Evolutionary conservation across 1,140 invertebrate genomes (phyloP).

Genomic region (Dolichoris vasculosae): DNA sequence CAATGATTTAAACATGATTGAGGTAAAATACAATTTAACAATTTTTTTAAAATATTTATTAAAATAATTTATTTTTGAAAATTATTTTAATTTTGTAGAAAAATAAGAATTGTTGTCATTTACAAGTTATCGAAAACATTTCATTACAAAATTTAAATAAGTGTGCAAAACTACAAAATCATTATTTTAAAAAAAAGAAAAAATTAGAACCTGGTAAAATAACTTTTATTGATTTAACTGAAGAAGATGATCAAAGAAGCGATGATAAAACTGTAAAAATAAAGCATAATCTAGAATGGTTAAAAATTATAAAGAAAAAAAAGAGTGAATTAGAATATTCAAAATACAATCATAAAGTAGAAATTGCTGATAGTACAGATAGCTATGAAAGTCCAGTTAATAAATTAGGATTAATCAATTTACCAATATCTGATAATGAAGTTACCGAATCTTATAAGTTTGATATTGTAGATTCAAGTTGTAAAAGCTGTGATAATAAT

Average conservation of each 20-base stretch:
- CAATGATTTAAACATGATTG: not conserved
- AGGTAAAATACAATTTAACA: conserved; percentile 22
- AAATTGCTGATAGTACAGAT: conserved; percentile 60
- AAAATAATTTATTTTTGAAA: not conserved
- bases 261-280: conserved; percentile 53
- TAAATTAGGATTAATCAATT: conserved; percentile 32
- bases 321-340: conserved; percentile 43
- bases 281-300: conserved; percentile 56
- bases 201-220: conserved; percentile 57
- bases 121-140: conserved; percentile 27
- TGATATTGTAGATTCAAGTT: conserved; percentile 39
- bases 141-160: conserved; percentile 38
- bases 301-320: conserved; percentile 54
- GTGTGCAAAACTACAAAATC: conserved; percentile 5
- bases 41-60: conserved; percentile 19
- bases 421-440: conserved; percentile 30
- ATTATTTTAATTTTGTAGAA: conserved; percentile 32
- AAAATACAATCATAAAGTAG: conserved; percentile 53
- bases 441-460: conserved; percentile 46
- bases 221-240: conserved; percentile 65
- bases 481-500: conserved; percentile 49
- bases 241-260: conserved; percentile 56
- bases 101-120: conserved; percentile 52
- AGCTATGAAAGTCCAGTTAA: conserved; percentile 51
- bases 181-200: conserved; percentile 44